Conservation (phyloP, 2,797 vertebrate genomes). For the Pyrocephalus nanus region DNA sequence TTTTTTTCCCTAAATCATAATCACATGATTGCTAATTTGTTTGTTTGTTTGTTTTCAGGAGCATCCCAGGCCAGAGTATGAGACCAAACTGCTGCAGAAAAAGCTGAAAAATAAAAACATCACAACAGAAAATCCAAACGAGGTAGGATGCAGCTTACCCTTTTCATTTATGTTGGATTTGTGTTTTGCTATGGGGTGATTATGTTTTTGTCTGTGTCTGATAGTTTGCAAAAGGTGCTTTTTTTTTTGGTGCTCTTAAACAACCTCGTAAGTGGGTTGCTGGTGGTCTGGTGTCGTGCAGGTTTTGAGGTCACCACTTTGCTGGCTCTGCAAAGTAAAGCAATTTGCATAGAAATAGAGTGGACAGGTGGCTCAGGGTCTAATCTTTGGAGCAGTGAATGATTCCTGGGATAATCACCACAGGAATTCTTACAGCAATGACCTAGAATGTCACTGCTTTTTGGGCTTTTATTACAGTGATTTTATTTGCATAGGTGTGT, state of each 20-base stretch:
- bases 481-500: not conserved
- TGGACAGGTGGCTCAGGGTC: not conserved
- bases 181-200: not conserved
- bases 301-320: not conserved
- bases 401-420: not conserved
- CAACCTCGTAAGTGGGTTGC: not conserved
- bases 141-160: slow-evolving; percentile 73
- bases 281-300: not conserved
- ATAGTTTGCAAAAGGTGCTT: not conserved
- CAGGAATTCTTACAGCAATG: not conserved
- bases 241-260: not conserved
- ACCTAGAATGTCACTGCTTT: not conserved
- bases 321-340: not conserved
- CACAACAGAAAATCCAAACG: slow-evolving; percentile 74
- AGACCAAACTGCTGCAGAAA: slow-evolving; percentile 89
- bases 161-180: not conserved
- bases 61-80: slow-evolving; percentile 92
- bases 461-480: not conserved
- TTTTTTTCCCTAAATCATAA: not conserved
- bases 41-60: slow-evolving; percentile 73
- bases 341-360: not conserved
- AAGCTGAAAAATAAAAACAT: slow-evolving; percentile 77
- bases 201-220: not conserved
- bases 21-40: not conserved
- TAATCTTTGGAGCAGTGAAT: not conserved